Conservation (phyloP, 2,888 invertebrate genomes). For the Megalurothrips usitatus region DNA sequence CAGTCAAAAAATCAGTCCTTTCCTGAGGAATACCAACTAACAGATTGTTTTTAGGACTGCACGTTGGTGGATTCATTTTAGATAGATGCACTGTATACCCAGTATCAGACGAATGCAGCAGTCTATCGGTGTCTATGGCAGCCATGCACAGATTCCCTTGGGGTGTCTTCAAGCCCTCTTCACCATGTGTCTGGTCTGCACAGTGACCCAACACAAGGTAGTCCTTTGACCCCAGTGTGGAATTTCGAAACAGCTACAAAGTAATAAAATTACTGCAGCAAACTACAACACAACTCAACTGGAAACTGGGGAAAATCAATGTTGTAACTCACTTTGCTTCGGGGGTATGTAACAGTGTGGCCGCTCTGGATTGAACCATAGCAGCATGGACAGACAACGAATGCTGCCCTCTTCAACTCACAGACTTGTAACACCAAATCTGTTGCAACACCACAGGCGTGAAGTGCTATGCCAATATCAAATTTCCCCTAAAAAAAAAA, state of each 20-base stretch:
- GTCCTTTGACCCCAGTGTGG: conserved; percentile 47
- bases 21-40: conserved; percentile 59
- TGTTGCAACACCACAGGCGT: conserved; percentile 92
- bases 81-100: conserved; percentile 72
- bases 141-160: conserved; percentile 85
- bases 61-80: conserved; percentile 71
- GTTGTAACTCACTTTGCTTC: conserved; percentile 52
- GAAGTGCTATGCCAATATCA: conserved; percentile 81
- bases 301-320: background rate
- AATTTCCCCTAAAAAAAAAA: conserved; percentile 50
- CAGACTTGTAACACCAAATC: conserved; percentile 87
- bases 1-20: conserved; percentile 3
- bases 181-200: conserved; percentile 84
- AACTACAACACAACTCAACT: background rate
- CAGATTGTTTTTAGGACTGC: conserved; percentile 90
- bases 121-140: conserved; percentile 81
- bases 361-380: conserved; percentile 84
- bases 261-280: background rate
- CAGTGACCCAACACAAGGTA: conserved; percentile 81
- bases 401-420: conserved; percentile 66
- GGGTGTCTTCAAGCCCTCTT: conserved; percentile 60
- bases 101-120: conserved; percentile 64
- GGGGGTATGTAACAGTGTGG: conserved; percentile 72
- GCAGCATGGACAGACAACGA: conserved; percentile 90
- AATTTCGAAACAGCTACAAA: background rate